These are phyloP conservation scores for Dromaius novaehollandiae DNA, from an alignment of 2,113 vertebrate species.

Conservation along the genomic window DNA sequence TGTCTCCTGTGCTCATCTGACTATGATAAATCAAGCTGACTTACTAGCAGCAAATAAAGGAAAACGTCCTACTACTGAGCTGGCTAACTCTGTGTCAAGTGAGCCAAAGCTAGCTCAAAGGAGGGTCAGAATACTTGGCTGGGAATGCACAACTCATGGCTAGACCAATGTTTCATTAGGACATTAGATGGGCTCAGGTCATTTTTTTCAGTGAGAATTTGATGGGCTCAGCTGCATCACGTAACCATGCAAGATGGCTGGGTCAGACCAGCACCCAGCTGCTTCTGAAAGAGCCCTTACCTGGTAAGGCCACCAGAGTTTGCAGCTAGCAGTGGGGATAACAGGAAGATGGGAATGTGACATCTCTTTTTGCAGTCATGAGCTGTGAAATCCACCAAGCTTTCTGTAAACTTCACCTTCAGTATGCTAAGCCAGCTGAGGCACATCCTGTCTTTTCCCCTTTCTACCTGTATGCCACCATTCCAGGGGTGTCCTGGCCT, in stretches of 20 bases:
- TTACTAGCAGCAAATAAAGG: background rate
- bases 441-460: background rate
- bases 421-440: background rate
- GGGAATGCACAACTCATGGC: background rate
- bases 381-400: background rate
- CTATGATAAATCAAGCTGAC: background rate
- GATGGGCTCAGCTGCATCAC: background rate
- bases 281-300: background rate
- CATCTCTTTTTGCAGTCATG: accelerated
- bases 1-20: background rate
- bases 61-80: background rate
- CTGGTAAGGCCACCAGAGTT: background rate
- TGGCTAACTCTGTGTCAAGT: background rate
- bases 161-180: background rate
- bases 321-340: background rate
- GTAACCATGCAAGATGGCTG: background rate
- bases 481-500: background rate
- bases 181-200: background rate
- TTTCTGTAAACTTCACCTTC: background rate
- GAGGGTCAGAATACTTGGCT: background rate
- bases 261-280: background rate
- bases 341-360: background rate
- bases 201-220: background rate
- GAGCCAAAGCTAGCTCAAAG: background rate
- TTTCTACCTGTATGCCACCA: background rate